phyloP scores from a whole-genome alignment of 1,140 invertebrate genomes.

The Zophobas morio region DNA sequence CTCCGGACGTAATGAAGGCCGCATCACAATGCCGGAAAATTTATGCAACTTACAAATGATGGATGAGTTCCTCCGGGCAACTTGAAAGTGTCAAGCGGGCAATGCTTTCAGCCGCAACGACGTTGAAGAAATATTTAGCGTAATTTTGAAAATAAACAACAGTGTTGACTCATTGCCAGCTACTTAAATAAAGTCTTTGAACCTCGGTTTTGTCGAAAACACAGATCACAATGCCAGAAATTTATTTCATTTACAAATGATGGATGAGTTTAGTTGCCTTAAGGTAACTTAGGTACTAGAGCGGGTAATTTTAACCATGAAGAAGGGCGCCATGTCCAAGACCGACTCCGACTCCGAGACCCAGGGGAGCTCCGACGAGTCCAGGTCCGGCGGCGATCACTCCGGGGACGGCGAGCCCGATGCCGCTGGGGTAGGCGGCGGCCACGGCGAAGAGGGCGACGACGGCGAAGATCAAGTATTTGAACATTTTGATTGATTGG shows the following conservation, averaged over 20 bases:
- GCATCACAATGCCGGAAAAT: not conserved
- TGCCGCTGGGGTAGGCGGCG: slow-evolving; percentile 50
- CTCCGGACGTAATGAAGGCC: slow-evolving; percentile 5
- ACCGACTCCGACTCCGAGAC: slow-evolving; percentile 37
- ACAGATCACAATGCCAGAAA: no score
- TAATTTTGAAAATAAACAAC: no score
- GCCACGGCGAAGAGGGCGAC: slow-evolving; percentile 51
- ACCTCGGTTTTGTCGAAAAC: no score
- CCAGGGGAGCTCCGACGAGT: slow-evolving; percentile 14
- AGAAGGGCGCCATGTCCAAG: slow-evolving; percentile 45
- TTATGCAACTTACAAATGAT: not conserved
- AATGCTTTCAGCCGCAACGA: no score
- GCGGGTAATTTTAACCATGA: no score
- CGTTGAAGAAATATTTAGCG: no score
- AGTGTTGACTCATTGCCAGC: no score
- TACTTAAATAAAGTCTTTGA: no score
- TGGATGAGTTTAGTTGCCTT: not conserved
- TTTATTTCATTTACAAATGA: not conserved
- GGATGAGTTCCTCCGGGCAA: not conserved
- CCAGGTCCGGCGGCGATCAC: slow-evolving; percentile 28
- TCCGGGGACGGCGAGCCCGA: slow-evolving; percentile 42
- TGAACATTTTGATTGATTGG: slow-evolving; percentile 45
- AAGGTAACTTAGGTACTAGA: no score
- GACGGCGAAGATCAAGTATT: slow-evolving; percentile 51
- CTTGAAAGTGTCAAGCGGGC: no score